These are phyloP conservation scores for Aplysia californica DNA, from an alignment of 1,140 invertebrate species.

Conservation along the genomic window DNA sequence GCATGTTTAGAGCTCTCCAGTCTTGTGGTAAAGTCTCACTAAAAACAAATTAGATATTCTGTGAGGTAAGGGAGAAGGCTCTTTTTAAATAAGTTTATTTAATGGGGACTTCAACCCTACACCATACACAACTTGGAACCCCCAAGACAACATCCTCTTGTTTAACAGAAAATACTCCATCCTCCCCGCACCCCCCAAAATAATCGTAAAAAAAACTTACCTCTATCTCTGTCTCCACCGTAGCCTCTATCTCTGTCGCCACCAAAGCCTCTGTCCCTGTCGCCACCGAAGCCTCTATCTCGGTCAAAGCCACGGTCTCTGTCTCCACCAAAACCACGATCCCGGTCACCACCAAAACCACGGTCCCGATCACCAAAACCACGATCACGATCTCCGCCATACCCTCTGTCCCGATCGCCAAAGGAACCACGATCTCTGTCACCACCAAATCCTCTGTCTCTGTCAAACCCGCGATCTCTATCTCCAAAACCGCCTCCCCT, in stretches of 20 bases:
- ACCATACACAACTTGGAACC: too few species aligned
- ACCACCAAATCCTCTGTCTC: constrained; percentile 55
- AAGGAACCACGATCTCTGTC: constrained; percentile 50
- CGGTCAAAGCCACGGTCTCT: constrained; percentile 19
- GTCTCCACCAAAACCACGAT: constrained; percentile 23
- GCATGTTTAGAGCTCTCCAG: too few species aligned
- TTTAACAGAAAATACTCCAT: too few species aligned
- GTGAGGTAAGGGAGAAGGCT: too few species aligned
- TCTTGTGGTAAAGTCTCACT: too few species aligned
- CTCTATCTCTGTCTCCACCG: constrained; percentile 23
- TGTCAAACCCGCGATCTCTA: constrained; percentile 31
- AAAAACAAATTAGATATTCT: too few species aligned
- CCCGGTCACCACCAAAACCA: constrained; percentile 24
- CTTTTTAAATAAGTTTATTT: too few species aligned
- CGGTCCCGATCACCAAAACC: constrained; percentile 29
- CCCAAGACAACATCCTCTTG: too few species aligned
- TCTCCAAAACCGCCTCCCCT: constrained; percentile 44
- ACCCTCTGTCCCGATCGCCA: constrained; percentile 51
- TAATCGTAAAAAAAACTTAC: too few species aligned
- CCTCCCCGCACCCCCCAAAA: too few species aligned
- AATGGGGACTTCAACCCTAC: too few species aligned
- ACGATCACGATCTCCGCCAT: constrained; percentile 25
- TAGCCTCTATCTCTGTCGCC: constrained; percentile 31
- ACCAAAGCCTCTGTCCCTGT: constrained; percentile 32
- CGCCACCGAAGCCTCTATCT: constrained; percentile 18